Evolutionary conservation across 1,140 invertebrate genomes (phyloP).

Genomic region (Caenorhabditis latens): DNA sequence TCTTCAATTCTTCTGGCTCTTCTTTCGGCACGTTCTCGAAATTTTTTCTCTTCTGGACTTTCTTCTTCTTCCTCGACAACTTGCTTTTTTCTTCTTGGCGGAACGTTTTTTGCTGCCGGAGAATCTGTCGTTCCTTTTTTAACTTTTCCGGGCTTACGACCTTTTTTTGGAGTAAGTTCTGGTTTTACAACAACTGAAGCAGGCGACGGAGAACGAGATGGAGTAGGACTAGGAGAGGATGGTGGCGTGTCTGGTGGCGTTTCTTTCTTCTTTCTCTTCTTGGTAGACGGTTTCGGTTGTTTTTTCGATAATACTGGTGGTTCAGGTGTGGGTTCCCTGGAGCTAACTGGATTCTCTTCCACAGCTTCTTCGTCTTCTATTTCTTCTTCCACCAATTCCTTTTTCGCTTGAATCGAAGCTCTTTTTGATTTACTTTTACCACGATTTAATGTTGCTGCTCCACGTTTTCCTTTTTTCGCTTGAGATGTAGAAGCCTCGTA

Average conservation of each 20-base stretch:
- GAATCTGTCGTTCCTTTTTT: background rate
- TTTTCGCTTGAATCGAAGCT: background rate
- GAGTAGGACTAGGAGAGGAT: background rate
- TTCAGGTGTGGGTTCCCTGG: background rate
- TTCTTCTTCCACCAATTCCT: conserved; percentile 27
- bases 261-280: conserved; percentile 35
- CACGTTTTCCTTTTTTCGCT: background rate
- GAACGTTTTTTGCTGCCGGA: background rate
- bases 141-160: background rate
- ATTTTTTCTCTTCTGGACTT: conserved; percentile 36
- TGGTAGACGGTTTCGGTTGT: background rate
- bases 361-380: conserved; percentile 13
- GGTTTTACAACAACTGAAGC: background rate
- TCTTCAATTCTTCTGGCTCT: conserved; percentile 19
- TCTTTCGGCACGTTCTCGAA: conserved; percentile 16
- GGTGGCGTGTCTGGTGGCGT: background rate
- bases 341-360: background rate
- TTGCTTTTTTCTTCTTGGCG: background rate
- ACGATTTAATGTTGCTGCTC: background rate
- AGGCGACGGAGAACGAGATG: conserved; percentile 11
- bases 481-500: background rate
- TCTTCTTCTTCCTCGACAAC: background rate
- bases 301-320: background rate
- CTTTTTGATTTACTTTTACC: conserved; percentile 17
- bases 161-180: background rate